Percentiles rank a stretch among this genome's conserved stretches.
Conservation (phyloP, 2,113 vertebrate species). For the Varanus salvator region DNA sequence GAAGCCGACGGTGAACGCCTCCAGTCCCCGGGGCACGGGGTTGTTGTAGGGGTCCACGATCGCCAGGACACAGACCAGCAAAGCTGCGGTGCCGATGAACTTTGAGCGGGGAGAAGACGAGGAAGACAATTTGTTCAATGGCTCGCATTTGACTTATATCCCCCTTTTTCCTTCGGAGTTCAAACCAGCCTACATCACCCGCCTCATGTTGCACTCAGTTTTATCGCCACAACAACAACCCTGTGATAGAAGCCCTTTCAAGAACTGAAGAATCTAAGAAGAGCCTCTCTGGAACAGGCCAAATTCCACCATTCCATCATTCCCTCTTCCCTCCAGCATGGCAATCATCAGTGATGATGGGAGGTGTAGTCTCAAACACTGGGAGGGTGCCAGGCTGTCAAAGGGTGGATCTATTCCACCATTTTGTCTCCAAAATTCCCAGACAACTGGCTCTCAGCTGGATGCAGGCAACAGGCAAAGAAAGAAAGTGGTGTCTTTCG, state of each 20-base stretch:
- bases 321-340: neutral
- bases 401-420: neutral
- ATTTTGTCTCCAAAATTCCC: neutral
- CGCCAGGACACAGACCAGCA: conserved; percentile 93
- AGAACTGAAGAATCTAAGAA: neutral
- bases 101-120: conserved; percentile 46
- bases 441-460: neutral
- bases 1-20: conserved; percentile 96
- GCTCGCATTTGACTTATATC: too few species aligned
- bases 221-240: too few species aligned
- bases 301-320: neutral
- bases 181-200: too few species aligned
- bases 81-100: conserved; percentile 93
- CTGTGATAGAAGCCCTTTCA: neutral
- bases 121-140: neutral
- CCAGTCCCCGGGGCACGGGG: conserved; percentile 89
- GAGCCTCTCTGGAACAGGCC: too few species aligned
- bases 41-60: conserved; percentile 97
- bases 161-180: too few species aligned
- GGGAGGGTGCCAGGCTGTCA: too few species aligned
- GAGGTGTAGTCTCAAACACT: neutral
- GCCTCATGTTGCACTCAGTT: too few species aligned
- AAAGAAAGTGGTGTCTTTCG: too few species aligned
- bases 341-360: neutral
- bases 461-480: neutral